Conservation (phyloP, 2,797 vertebrate genomes). For the Paguma larvata region DNA sequence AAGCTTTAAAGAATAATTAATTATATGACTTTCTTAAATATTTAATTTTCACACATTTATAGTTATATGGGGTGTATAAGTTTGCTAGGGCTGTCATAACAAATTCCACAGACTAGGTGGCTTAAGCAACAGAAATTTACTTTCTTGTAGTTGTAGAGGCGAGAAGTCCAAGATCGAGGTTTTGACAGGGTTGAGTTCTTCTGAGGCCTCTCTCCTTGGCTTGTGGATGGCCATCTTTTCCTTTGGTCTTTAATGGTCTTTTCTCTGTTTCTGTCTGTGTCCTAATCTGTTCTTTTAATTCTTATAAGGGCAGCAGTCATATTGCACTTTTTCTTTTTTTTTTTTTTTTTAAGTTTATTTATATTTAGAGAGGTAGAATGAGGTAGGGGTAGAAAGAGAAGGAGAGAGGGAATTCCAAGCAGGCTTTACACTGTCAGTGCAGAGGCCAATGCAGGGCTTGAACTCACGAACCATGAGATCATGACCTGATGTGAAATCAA, state of each 20-base stretch:
- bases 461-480: too few relatives aligned
- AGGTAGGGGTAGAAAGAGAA: too few relatives aligned
- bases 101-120: background rate
- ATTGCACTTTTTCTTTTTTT: background rate
- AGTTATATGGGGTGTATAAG: background rate
- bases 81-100: background rate
- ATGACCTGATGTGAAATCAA: too few relatives aligned
- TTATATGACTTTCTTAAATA: slow-evolving; percentile 28
- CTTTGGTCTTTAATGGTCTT: background rate
- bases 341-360: too few relatives aligned
- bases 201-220: background rate
- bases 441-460: too few relatives aligned
- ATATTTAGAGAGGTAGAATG: too few relatives aligned
- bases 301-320: background rate
- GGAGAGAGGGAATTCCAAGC: too few relatives aligned
- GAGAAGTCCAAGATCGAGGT: background rate
- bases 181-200: background rate
- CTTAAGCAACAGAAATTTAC: background rate
- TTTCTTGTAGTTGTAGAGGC: background rate
- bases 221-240: background rate
- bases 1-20: background rate
- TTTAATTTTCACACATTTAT: slow-evolving; percentile 18
- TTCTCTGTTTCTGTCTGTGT: background rate
- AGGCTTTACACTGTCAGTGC: too few relatives aligned
- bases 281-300: background rate